phyloP scores from a whole-genome alignment of 2,113 vertebrate genomes.

The Podiceps cristatus region DNA sequence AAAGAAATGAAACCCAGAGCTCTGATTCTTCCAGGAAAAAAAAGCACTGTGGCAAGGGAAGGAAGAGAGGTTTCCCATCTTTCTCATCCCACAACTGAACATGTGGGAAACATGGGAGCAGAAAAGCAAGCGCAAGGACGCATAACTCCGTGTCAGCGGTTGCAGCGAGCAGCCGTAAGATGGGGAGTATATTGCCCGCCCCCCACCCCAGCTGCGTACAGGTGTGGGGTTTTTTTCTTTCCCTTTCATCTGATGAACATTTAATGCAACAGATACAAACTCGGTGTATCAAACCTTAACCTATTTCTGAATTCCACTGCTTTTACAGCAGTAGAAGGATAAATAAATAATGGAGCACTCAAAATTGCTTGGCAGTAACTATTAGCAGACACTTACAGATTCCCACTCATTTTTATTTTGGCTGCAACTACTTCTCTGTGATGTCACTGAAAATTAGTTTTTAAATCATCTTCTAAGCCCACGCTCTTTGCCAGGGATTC shows the following conservation, averaged over 20 bases:
- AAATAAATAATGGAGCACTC: background rate
- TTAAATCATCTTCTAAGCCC: background rate
- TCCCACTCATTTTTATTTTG: background rate
- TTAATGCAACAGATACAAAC: background rate
- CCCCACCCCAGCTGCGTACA: background rate
- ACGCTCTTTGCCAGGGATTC: background rate
- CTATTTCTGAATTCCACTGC: background rate
- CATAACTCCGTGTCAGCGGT: fast-evolving
- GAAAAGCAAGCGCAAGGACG: background rate
- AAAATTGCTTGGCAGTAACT: background rate
- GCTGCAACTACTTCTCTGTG: background rate
- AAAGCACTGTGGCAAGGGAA: background rate
- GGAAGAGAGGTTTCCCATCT: background rate
- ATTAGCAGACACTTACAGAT: background rate
- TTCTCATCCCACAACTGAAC: background rate
- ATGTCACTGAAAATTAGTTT: background rate
- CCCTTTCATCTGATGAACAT: background rate
- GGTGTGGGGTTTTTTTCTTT: background rate
- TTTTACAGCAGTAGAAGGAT: background rate
- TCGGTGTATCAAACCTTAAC: background rate
- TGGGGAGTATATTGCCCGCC: background rate
- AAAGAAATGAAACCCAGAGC: background rate
- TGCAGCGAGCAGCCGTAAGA: background rate
- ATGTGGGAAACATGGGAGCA: fast-evolving
- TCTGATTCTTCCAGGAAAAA: background rate